phyloP scores from a whole-genome alignment of 2,888 invertebrate genomes.

The Drosophila anomelani region DNA sequence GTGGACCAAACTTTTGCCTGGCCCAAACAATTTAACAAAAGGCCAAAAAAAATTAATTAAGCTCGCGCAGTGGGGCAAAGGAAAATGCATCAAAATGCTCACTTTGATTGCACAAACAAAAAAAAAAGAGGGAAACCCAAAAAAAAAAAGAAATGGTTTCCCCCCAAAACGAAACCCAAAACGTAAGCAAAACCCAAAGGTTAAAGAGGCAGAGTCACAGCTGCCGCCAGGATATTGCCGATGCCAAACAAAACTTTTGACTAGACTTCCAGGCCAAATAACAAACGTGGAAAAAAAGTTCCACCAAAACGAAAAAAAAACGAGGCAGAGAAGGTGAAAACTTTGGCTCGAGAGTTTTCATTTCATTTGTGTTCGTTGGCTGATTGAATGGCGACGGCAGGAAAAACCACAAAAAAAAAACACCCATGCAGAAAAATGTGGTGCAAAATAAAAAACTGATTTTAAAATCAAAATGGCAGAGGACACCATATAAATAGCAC shows the following conservation, averaged over 20 bases:
- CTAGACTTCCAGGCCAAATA: slow-evolving; percentile 58
- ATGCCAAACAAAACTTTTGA: slow-evolving; percentile 74
- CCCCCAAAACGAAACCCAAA: slow-evolving; percentile 8
- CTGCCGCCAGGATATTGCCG: slow-evolving; percentile 70
- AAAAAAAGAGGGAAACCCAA: not conserved
- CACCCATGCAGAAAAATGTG: not conserved
- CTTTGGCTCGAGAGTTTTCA: slow-evolving; percentile 57
- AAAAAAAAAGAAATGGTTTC: too few species aligned
- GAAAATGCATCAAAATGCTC: slow-evolving; percentile 34
- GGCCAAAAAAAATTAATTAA: slow-evolving; percentile 47
- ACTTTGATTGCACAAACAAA: slow-evolving; percentile 39
- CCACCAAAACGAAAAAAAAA: not conserved
- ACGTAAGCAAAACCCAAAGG: slow-evolving; percentile 49
- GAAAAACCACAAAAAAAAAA: slow-evolving; percentile 34
- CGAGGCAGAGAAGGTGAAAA: slow-evolving; percentile 28
- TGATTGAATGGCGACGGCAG: slow-evolving; percentile 71
- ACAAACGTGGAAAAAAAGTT: slow-evolving; percentile 23
- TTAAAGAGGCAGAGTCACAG: slow-evolving; percentile 54
- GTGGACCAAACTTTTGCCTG: slow-evolving; percentile 19
- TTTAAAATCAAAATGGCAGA: slow-evolving; percentile 42
- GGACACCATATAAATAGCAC: slow-evolving; percentile 51
- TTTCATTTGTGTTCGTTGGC: slow-evolving; percentile 60
- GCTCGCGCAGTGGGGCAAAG: slow-evolving; percentile 9
- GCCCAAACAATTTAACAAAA: slow-evolving; percentile 39
- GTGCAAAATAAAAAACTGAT: slow-evolving; percentile 13